Evolutionary conservation across 2,113 vertebrate genomes (phyloP), one percentile per base, ranked within the genome.

Genomic region (Atrichornis clamosus): DNA sequence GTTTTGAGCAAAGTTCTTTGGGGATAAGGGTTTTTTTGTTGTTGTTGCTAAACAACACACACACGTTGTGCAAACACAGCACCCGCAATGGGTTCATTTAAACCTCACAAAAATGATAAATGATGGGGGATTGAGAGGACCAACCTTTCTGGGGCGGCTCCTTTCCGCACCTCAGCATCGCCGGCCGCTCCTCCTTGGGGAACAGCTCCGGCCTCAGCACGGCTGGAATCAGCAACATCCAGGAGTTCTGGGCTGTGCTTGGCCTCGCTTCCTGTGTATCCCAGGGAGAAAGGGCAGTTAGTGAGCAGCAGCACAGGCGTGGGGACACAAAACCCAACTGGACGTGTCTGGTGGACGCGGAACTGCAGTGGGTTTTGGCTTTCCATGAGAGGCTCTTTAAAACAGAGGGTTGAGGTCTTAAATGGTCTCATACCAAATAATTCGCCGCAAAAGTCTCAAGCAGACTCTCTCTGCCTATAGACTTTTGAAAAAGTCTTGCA

Each of bases 131-230:
- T 30, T 52, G 63, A 41, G 87, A 28, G 72, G 15, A 87, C 94
- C 24, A 14, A 97, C 97, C 96, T 95, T 20, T 14, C 94, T 1
- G 87, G 53, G 64, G 17, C 60, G 21, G 44, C 81, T 47, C 84
- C 39, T 1, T 33, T 58, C 4, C 6, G 35, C 63, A 63, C 78
- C 8, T 2, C 89, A 4, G 49, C 11, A 0, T 17, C 8, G 0
- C 17, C 60, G 35, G 5, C 3, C 23, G 78, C 60, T 88, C 90
- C 77, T 65, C 47, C 91, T 17, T 11, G 27, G 16, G 56, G 46
- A 70, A 1, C 6, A 11, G 35, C n/a, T 33, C 27, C 68, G 0
- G 4, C 0, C 3, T 18, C 11, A 4, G 15, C 41, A 0, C 0
- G 46, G 83, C 32, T 69, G 52, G 91, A 37, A 35, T 24, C 39